Conservation (phyloP, 2,113 vertebrate species). For the Clarias magur region DNA sequence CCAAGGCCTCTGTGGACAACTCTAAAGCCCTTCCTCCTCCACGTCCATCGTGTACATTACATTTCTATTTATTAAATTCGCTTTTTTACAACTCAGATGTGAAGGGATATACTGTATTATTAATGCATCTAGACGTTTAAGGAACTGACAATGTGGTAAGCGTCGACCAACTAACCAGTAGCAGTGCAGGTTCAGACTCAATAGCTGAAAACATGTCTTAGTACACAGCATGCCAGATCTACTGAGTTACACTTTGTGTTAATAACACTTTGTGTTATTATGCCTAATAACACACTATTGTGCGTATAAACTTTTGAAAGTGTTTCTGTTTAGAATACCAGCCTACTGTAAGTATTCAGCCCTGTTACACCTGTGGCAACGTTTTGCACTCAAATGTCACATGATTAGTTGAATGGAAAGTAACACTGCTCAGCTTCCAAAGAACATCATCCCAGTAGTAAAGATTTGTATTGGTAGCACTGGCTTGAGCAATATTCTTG, state of each 20-base stretch:
- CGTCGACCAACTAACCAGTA: neutral
- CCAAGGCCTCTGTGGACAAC: slow-evolving; percentile 64
- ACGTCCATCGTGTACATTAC: slow-evolving; percentile 49
- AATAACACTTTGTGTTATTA: neutral
- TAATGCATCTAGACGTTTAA: slow-evolving; percentile 64
- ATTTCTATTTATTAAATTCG: slow-evolving; percentile 21
- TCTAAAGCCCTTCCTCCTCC: slow-evolving; percentile 53
- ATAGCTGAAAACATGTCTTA: neutral
- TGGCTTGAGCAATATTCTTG: neutral
- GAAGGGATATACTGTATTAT: neutral
- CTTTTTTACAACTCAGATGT: neutral
- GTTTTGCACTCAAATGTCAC: neutral
- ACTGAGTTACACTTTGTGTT: neutral
- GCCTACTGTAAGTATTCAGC: neutral
- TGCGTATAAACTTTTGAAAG: neutral
- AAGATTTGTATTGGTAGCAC: neutral
- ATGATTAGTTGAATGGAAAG: neutral
- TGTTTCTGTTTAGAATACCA: neutral
- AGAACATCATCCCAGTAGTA: neutral
- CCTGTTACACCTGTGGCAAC: neutral
- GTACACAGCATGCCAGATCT: neutral
- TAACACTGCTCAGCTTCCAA: neutral
- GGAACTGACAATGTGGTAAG: neutral
- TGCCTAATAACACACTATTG: neutral
- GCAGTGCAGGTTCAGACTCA: neutral